Evolutionary conservation across 2,113 vertebrate species (phyloP), one percentile per base, ranked within the genome.

Genomic region (Percina caprodes): DNA sequence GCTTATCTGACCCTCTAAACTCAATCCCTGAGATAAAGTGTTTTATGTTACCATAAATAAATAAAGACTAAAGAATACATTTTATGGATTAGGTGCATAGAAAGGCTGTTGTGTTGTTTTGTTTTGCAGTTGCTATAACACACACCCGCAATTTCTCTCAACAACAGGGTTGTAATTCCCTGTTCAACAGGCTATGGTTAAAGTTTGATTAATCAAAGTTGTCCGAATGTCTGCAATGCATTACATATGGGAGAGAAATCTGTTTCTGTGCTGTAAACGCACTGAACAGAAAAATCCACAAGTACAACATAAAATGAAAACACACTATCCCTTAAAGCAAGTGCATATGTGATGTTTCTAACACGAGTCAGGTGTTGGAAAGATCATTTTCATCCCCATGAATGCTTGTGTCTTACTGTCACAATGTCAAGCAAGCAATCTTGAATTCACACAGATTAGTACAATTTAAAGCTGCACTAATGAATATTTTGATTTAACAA

Each of bases 1-100:
- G 16, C 70, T 82, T 70, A 68, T 79, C 39, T 75, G 72, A 84
- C 52, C 48, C 3, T 39, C 54, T 69, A 67, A 14, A 35, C 66
- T n/a, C 46, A 54, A 46, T 26, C 19, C 48, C 9, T 24, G 11
- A 77, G 45, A 46, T 56, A 61, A 77, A 30, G 15, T 69, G 42
- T 58, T 78, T 69, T n/a, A 59, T 45, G 67, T 72, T 78, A 58
- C 21, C 33, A 69, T 16, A 55, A 84, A 77, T 75, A 73, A 60
- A 83, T 54, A 55, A n/a, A 77, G 26, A 48, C 19, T 59, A 46
- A 60, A 77, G 10, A 42, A 42, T 42, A 42, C 39, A 49, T 67
- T 6, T 30, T 54, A 15, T 30, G 75, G 49, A 77, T 49, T 52
- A 14, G 26, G 30, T 66, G 58, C 35, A 79, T 4, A 55, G 48